These are phyloP conservation scores for Drosophila lutescens DNA, from an alignment of 2,888 invertebrate genomes.

Conservation along the genomic window DNA sequence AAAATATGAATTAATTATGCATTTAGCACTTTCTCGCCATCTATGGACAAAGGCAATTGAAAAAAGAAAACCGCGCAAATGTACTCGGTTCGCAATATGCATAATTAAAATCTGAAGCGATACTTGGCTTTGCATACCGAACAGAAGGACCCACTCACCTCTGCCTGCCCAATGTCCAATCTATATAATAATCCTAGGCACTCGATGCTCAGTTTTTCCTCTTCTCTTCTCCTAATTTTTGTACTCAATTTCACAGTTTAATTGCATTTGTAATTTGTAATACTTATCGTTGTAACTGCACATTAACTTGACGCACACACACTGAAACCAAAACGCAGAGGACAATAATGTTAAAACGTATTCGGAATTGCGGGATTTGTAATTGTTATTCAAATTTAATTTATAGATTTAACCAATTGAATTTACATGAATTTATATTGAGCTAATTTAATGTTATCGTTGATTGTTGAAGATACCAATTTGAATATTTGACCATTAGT, in stretches of 20 bases:
- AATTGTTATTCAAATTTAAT: slow-evolving; percentile 60
- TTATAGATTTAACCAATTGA: slow-evolving; percentile 51
- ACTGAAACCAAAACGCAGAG: slow-evolving; percentile 52
- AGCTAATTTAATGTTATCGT: slow-evolving; percentile 44
- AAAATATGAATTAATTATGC: slow-evolving; percentile 38
- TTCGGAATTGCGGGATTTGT: slow-evolving; percentile 51
- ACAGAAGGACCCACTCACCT: slow-evolving; percentile 16
- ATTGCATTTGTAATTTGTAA: slow-evolving; percentile 19
- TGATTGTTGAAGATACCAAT: slow-evolving; percentile 53
- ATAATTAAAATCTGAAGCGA: slow-evolving; percentile 39
- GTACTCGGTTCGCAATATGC: slow-evolving; percentile 29
- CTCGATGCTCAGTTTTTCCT: slow-evolving; percentile 33
- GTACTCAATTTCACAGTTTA: slow-evolving; percentile 21
- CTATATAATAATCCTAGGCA: slow-evolving; percentile 10
- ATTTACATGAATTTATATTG: slow-evolving; percentile 40
- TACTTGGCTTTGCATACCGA: slow-evolving; percentile 1
- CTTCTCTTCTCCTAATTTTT: slow-evolving; percentile 15
- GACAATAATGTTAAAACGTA: slow-evolving; percentile 70
- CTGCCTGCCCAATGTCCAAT: slow-evolving; percentile 14
- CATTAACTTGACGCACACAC: slow-evolving; percentile 36
- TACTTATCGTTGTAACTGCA: slow-evolving; percentile 41
- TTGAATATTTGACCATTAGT: slow-evolving; percentile 6
- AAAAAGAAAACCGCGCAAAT: slow-evolving; percentile 12
- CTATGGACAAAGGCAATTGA: slow-evolving; percentile 27
- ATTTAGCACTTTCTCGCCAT: slow-evolving; percentile 58